Evolutionary conservation across 2,797 vertebrate genomes (phyloP), one percentile per base, ranked within the genome.

Genomic region (Gymnothorax reevesii): DNA sequence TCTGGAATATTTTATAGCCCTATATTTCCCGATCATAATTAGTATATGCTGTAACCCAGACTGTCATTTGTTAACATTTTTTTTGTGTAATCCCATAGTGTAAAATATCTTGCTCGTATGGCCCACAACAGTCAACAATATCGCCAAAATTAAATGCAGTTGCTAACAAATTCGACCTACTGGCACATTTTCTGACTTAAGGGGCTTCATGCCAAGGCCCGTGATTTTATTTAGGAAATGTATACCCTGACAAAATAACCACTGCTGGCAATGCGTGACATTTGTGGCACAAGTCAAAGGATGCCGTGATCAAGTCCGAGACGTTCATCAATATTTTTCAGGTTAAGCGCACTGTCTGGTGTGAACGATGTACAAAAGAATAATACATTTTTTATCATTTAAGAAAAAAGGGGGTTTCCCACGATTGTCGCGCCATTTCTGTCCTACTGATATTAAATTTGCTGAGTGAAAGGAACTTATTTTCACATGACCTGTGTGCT

Each of bases 151-250:
- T 13, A 20, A 8, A 42, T 57, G 69, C 33, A 83, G 42, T 86
- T n/a, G 33, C 73, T 52, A 13, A 83, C 66, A 83, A 42, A 83
- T 83, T 83, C 57, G 57, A 27, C 27, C 73, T 73, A 64, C 57
- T 59, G 25, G 33, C 80, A n/a, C 7, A 25, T 54, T 79, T 42
- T 42, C 33, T 42, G 33, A 79, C 15, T 13, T 22, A 17, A 54
- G 55, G 22, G 77, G 52, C 52, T 20, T 54, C 54, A 55, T 80
- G 1, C 20, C 20, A 80, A 55, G 77, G 52, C 77, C 77, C 7
- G n/a, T 20, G 7, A 33, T 8, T 55, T 54, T 80, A 80, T 80
- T 80, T 22, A 9, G 20, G 52, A 22, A 80, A 55, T 54, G 55
- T 55, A 54, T 54, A 80, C 55, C 4, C 5, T 55, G 20, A 55